These are phyloP conservation scores for Coracopsis vasa DNA, from an alignment of 2,113 vertebrate species.

Conservation along the genomic window DNA sequence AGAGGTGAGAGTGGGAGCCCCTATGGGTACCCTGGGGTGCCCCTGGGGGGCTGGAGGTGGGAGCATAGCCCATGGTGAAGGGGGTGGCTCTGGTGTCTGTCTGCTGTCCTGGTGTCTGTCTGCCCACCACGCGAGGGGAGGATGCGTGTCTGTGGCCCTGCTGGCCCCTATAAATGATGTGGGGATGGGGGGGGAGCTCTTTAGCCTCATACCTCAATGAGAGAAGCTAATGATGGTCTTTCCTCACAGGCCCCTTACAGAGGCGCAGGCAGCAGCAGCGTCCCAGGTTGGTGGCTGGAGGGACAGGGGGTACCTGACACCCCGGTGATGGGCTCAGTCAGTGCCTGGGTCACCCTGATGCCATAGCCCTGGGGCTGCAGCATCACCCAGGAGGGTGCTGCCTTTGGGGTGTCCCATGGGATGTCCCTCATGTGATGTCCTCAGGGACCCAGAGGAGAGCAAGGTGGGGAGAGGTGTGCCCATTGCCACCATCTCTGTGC, in stretches of 20 bases:
- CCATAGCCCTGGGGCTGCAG: accelerated
- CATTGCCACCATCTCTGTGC: neutral
- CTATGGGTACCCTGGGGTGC: neutral
- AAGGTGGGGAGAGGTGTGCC: neutral
- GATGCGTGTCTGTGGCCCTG: neutral
- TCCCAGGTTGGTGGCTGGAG: neutral
- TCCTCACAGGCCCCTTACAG: neutral
- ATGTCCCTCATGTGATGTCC: neutral
- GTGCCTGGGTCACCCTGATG: no score
- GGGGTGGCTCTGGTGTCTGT: neutral
- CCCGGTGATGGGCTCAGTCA: neutral
- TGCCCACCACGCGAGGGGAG: no score
- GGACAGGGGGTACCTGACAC: accelerated
- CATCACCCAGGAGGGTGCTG: neutral
- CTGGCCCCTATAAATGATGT: neutral
- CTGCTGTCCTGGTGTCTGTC: accelerated
- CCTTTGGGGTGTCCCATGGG: accelerated
- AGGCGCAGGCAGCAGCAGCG: accelerated
- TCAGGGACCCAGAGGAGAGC: neutral
- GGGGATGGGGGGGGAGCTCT: neutral
- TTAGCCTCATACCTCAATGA: neutral
- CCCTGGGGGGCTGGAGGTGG: neutral
- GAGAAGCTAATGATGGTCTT: accelerated
- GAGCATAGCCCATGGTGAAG: accelerated
- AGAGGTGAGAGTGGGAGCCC: neutral